These are phyloP conservation scores for Anhinga rufa DNA, from an alignment of 2,113 vertebrate genomes.

Conservation along the genomic window DNA sequence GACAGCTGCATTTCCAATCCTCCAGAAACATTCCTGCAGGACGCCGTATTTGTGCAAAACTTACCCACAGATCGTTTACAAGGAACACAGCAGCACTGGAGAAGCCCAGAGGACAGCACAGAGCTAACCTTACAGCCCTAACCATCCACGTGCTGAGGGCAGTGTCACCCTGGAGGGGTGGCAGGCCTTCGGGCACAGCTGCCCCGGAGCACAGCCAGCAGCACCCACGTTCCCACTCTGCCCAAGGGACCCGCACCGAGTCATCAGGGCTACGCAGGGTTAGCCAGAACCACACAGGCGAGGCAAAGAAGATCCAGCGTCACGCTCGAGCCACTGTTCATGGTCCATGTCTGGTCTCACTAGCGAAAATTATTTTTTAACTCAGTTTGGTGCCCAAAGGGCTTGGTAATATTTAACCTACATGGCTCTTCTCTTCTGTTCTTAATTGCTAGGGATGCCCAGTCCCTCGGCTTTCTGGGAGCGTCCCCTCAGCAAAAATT, in stretches of 20 bases:
- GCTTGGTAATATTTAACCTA: not conserved
- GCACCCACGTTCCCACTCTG: not conserved
- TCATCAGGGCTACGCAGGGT: fast-evolving
- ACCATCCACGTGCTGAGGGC: fast-evolving
- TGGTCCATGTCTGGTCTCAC: not conserved
- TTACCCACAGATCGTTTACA: not conserved
- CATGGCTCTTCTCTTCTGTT: not conserved
- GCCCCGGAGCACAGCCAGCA: not conserved
- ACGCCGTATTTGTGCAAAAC: not conserved
- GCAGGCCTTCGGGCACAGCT: not conserved
- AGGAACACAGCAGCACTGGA: not conserved
- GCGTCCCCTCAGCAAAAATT: not conserved
- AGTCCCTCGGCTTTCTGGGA: not conserved
- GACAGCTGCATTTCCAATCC: not conserved
- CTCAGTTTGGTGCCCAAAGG: not conserved
- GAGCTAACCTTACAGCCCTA: not conserved
- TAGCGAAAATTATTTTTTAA: not conserved
- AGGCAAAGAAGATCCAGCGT: not conserved
- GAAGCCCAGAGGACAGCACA: not conserved
- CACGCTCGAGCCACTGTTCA: not conserved
- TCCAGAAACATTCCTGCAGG: not conserved
- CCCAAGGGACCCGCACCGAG: not conserved
- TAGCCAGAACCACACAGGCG: not conserved
- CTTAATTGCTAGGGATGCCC: not conserved
- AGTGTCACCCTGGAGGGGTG: fast-evolving